Conservation (phyloP, 2,113 vertebrate genomes). For the Sapayoa aenigma region DNA sequence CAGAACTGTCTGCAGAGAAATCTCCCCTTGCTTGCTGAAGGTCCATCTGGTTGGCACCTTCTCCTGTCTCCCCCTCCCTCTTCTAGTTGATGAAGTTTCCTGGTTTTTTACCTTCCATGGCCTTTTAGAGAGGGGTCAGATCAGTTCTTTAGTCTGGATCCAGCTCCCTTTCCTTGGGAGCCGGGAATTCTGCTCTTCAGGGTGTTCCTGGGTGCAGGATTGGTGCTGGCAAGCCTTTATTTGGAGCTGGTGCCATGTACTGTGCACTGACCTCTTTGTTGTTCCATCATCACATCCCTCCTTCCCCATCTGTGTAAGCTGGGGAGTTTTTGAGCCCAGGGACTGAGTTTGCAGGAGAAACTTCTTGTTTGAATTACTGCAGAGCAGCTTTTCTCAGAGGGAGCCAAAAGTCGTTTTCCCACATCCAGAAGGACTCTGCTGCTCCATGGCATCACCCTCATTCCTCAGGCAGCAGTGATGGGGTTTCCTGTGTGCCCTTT, state of each 20-base stretch:
- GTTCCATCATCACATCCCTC: background rate
- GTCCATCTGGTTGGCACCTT: background rate
- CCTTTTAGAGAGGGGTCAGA: background rate
- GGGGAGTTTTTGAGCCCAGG: background rate
- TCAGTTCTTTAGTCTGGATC: background rate
- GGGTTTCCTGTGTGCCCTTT: background rate
- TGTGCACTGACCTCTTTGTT: background rate
- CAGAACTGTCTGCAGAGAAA: background rate
- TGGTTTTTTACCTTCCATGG: background rate
- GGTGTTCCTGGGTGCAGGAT: background rate
- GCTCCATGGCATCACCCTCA: background rate
- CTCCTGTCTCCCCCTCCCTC: background rate
- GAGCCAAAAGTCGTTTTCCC: background rate
- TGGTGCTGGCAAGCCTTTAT: background rate
- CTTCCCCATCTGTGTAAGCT: background rate
- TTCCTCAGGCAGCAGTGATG: background rate
- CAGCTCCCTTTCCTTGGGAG: background rate
- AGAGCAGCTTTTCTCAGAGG: background rate
- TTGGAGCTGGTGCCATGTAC: background rate
- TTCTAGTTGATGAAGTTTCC: background rate
- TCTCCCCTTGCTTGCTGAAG: background rate
- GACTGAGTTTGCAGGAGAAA: background rate
- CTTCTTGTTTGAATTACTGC: background rate
- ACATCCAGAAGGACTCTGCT: background rate
- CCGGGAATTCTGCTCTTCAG: background rate